Evolutionary conservation across 2,888 invertebrate genomes (phyloP).

Genomic region (Tenthredo notha): DNA sequence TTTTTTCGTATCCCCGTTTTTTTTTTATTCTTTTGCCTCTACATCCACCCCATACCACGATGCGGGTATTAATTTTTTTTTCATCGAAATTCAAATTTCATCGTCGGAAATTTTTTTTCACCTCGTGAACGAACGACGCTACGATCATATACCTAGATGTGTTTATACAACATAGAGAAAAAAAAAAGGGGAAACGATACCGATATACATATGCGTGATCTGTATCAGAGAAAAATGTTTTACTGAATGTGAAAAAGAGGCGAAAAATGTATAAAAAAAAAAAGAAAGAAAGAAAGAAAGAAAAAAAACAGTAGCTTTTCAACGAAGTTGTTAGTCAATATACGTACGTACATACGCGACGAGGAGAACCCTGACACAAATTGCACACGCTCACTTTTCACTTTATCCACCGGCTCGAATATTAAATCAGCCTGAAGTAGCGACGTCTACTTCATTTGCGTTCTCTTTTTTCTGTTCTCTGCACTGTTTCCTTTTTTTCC

Average conservation of each 20-base stretch:
- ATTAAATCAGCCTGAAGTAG: conserved; percentile 42
- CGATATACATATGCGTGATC: background rate
- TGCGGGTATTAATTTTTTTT: background rate
- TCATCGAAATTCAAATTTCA: background rate
- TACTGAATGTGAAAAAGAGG: background rate
- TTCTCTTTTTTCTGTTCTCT: background rate
- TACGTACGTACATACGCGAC: background rate
- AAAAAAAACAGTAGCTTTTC: background rate
- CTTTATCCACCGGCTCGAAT: conserved; percentile 38
- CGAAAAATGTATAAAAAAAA: background rate
- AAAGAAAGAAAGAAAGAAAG: background rate
- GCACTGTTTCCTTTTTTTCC: background rate
- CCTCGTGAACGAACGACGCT: background rate
- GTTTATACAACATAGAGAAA: background rate
- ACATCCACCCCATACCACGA: background rate
- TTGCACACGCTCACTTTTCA: conserved; percentile 44
- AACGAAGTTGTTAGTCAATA: conserved; percentile 16
- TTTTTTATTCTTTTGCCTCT: background rate
- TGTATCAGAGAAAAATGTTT: background rate
- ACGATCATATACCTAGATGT: background rate
- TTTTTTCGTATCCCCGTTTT: background rate
- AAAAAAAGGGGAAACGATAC: background rate
- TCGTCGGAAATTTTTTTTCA: background rate
- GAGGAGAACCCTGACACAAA: conserved; percentile 35
- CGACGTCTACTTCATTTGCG: conserved; percentile 39